Base-by-base conservation (phyloP, 2,113 vertebrate genomes). In the Cebidichthys violaceus region DNA sequence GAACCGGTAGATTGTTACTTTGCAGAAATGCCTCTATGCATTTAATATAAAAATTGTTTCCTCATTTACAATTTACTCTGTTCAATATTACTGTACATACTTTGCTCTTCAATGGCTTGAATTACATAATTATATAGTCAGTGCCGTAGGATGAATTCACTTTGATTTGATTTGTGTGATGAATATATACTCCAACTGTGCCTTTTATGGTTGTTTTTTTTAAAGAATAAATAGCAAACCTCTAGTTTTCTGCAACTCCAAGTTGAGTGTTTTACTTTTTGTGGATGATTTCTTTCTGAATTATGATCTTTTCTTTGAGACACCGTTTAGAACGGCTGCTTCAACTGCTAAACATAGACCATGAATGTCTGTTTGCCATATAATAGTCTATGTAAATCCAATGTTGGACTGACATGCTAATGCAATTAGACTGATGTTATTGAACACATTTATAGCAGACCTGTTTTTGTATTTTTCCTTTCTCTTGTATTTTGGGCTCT, bases 181-280 rank as follows among this genome's bases (percentile, higher is more conserved):
- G 20, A 73, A 22, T 65, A 65, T 61, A 29, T 68, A 43, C 8
- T 64, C 33, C 31, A 13, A 39, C 2, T 75, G 69, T 85, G 75
- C 79, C 76, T 89, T 86, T 17, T 71, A 55, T 33, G 24, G 20
- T 4, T 79, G 6, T 9, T 9, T 57, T 78, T 82, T 57, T 39
- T 18, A 61, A 74, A 71, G 3, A 81, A 57, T 78, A 80, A 89
- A 86, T 66, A 3, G 31, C 11, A 80, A 24, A 79, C 7, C 0
- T 84, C 61, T 55, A 45, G 2, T 24, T 78, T 65, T 22, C 2
- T 52, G n/a, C 27, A 62, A 15, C 17, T 35, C n/a, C 15, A 68
- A 66, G 14, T 67, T 62, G 24, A 20, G 14, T 60, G 10, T 76
- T 35, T 54, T 33, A 9, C 35, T 47, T 10, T 13, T 45, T 54